Conservation (phyloP, 2,888 invertebrate genomes). For the Prosopocoilus inquinatus region DNA sequence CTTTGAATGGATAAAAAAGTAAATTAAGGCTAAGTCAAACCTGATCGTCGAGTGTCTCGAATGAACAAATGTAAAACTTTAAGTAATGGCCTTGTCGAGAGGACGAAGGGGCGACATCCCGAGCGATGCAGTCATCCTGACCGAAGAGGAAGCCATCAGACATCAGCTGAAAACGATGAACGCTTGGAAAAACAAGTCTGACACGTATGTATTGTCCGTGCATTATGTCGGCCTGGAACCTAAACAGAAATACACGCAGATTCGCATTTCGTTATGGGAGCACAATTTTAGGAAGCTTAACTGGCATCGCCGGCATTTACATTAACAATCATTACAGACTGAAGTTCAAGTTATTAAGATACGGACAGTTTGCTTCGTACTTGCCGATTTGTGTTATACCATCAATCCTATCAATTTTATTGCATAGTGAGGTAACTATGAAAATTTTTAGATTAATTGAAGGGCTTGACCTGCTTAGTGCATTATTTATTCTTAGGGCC, state of each 20-base stretch:
- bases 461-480: too few relatives aligned
- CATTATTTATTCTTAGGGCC: too few relatives aligned
- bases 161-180: slow-evolving; percentile 61
- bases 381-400: slow-evolving; percentile 63
- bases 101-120: slow-evolving; percentile 54
- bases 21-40: too few relatives aligned
- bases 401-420: slow-evolving; percentile 53
- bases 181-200: slow-evolving; percentile 59
- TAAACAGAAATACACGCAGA: slow-evolving; percentile 43
- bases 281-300: slow-evolving; percentile 53
- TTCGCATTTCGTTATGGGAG: slow-evolving; percentile 57
- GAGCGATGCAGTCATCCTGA: slow-evolving; percentile 59
- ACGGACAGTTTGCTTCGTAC: slow-evolving; percentile 61
- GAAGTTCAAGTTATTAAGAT: slow-evolving; percentile 59
- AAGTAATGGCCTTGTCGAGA: slow-evolving; percentile 58
- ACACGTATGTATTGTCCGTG: slow-evolving; percentile 56
- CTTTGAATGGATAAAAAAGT: too few relatives aligned
- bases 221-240: slow-evolving; percentile 12
- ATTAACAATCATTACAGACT: slow-evolving; percentile 64
- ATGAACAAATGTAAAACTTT: too few relatives aligned
- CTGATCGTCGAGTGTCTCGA: too few relatives aligned
- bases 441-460: too few relatives aligned
- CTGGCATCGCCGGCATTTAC: slow-evolving; percentile 55
- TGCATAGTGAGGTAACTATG: slow-evolving; percentile 58
- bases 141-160: slow-evolving; percentile 57